Evolutionary conservation across 1,140 invertebrate genomes (phyloP).

Genomic region (Papilio glaucus): DNA sequence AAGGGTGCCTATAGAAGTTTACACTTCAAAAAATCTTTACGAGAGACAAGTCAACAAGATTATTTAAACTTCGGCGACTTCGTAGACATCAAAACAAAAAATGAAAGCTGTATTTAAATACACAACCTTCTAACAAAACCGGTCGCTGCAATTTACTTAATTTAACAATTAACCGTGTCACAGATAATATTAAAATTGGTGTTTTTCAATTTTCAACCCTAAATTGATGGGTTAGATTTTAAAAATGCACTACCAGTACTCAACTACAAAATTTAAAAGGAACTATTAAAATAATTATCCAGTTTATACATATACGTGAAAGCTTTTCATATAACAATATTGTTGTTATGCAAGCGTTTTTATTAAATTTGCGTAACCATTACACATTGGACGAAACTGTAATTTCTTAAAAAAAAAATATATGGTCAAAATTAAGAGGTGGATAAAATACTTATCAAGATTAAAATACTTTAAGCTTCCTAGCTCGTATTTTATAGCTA

Average conservation of each 20-base stretch:
- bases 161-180: slow-evolving; percentile 50
- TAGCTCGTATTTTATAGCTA: no score
- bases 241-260: not conserved
- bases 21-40: no score
- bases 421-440: no score
- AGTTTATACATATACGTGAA: not conserved
- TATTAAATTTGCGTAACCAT: no score
- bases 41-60: not conserved
- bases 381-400: no score
- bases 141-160: slow-evolving; percentile 47
- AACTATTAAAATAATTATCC: not conserved
- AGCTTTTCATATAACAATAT: not conserved
- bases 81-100: slow-evolving; percentile 46
- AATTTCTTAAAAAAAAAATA: no score
- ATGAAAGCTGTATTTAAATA: slow-evolving; percentile 57
- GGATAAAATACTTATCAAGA: no score
- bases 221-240: not conserved
- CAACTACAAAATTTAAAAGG: not conserved
- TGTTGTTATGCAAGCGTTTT: no score
- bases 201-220: slow-evolving; percentile 41
- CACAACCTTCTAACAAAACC: slow-evolving; percentile 49
- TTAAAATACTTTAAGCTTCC: no score
- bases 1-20: no score
- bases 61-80: slow-evolving; percentile 15
- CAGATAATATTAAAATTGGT: slow-evolving; percentile 38